A percentile compares a stretch with the other conserved stretches of the same genome.
Conservation (phyloP, 2,888 invertebrate species). For the Argynnis bischoffii region DNA sequence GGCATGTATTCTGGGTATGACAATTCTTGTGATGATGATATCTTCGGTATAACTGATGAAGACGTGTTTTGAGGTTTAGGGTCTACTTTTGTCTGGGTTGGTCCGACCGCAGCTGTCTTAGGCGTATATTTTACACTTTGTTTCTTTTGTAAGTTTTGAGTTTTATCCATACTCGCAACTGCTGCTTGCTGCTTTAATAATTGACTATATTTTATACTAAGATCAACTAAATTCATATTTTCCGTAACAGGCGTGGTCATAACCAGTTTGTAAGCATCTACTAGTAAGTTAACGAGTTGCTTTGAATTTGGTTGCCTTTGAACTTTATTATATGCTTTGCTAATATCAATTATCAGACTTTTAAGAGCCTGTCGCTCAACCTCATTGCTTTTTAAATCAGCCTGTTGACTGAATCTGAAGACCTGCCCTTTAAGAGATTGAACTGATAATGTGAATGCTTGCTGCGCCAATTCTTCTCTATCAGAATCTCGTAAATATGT, state of each 20-base stretch:
- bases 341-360: constrained; percentile 82
- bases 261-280: constrained; percentile 87
- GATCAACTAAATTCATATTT: constrained; percentile 84
- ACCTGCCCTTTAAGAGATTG: constrained; percentile 86
- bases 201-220: constrained; percentile 87
- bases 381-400: constrained; percentile 70
- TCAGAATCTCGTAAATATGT: constrained; percentile 93
- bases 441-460: constrained; percentile 88
- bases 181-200: constrained; percentile 81
- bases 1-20: constrained; percentile 69
- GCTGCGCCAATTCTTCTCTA: constrained; percentile 89
- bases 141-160: constrained; percentile 66
- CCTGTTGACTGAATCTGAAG: constrained; percentile 76
- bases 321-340: constrained; percentile 86
- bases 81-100: constrained; percentile 51
- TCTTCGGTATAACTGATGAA: constrained; percentile 56
- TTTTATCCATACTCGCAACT: constrained; percentile 63
- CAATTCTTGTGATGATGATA: constrained; percentile 65
- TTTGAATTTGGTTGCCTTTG: constrained; percentile 84
- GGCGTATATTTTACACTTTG: constrained; percentile 54
- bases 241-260: constrained; percentile 84
- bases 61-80: constrained; percentile 41
- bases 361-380: constrained; percentile 76
- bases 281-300: constrained; percentile 84
- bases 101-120: constrained; percentile 45